These are phyloP conservation scores for Montipora capricornis DNA, from an alignment of 64 coral and sea anemone genomes.

Conservation along the genomic window DNA sequence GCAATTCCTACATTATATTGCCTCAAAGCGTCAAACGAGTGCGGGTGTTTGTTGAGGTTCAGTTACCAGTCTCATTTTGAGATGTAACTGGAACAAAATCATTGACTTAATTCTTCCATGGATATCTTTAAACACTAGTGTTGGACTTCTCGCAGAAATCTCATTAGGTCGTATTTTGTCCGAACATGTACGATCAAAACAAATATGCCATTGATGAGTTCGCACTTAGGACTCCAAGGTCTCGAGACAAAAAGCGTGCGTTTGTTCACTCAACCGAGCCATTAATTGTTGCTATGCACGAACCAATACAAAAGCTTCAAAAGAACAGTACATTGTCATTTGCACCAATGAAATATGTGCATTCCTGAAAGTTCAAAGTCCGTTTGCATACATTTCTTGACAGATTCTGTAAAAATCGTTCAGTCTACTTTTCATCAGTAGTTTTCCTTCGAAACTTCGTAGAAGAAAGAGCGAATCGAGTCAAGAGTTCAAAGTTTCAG, in stretches of 20 bases:
- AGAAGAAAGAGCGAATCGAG: background rate
- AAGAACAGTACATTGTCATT: background rate
- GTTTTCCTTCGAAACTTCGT: constrained; percentile 1
- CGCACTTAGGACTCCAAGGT: background rate
- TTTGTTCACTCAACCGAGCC: background rate
- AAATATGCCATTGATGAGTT: background rate
- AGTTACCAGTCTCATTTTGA: no score
- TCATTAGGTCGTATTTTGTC: background rate
- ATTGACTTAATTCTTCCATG: background rate
- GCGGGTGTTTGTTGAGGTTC: no score
- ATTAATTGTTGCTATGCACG: background rate
- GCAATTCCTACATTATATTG: background rate
- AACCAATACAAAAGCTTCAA: background rate
- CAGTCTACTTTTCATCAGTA: background rate
- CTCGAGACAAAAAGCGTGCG: background rate
- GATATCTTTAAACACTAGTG: background rate
- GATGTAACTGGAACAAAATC: background rate
- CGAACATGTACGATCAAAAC: background rate
- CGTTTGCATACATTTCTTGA: background rate
- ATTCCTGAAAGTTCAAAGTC: constrained; percentile 6
- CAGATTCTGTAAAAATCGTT: background rate
- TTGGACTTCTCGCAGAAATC: background rate
- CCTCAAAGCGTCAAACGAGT: background rate
- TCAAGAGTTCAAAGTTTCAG: background rate
- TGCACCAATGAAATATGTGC: constrained; percentile 1